Base-by-base conservation (phyloP, 2,888 invertebrate genomes). In the Tillus elongatus region DNA sequence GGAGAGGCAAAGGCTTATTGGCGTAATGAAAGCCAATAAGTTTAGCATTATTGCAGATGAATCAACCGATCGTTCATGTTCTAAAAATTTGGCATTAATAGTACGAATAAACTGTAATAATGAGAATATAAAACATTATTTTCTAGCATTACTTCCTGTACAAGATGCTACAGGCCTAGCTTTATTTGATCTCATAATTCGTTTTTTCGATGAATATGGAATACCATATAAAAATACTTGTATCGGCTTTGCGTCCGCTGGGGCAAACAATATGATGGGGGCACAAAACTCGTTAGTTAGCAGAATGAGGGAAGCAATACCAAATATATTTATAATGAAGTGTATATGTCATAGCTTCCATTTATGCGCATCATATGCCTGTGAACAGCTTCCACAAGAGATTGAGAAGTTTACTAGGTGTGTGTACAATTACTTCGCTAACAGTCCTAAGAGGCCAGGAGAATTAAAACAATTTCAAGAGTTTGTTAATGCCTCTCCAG, bases 21-120 rank as follows among this genome's bases (percentile, higher is more conserved):
- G 36, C 10, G n/a, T 42, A 26, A 11, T 42, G 15, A 24, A 33
- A 13, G 19, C 14, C 15, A 34, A 39, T 30, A 42, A 40, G 30
- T 42, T 42, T 34, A 42, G 39, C 29, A 29, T 40, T 13, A 39
- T 40, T 10, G 36, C 14, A 16, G 39, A 42, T 26, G 36, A 39
- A 34, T 39, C 39, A 3, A 42, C 39, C 14, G 42, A 42, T 39
- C 26, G 24, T 19, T 36, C 42, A n/a, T 37, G 35, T 13, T 19
- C 30, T 12, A 42, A 42, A 29, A 36, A 42, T 32, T 32, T 42
- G 30, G 40, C 39, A 13, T 32, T 37, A 11, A 33, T 37, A 10
- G 37, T 37, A 14, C 30, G 37, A 33, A 37, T 37, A 15, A 3
- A 2, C 33, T 11, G 32, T 24, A 16, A 33, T 6, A 34, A 34